phyloP scores from a whole-genome alignment of 2,888 invertebrate genomes.

The Ichneumoninae sp. region DNA sequence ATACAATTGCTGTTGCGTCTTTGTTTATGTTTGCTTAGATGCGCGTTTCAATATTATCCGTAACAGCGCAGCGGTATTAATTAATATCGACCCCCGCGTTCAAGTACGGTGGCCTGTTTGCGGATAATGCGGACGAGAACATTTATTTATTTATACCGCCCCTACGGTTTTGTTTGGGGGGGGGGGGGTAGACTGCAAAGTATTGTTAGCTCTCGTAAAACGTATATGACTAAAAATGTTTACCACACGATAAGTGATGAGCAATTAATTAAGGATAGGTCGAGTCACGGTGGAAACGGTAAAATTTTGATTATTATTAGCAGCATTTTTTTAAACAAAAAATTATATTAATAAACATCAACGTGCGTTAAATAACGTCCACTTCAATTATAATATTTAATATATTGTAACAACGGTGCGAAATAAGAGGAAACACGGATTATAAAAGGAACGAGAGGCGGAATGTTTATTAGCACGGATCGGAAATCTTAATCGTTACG shows the following conservation, averaged over 20 bases:
- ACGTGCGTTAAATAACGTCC: neutral
- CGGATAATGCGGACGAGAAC: slow-evolving; percentile 28
- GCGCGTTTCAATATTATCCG: slow-evolving; percentile 80
- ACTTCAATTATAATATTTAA: too few relatives aligned
- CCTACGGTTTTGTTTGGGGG: neutral
- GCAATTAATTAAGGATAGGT: neutral
- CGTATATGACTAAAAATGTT: slow-evolving; percentile 3
- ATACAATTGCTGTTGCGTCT: slow-evolving; percentile 70
- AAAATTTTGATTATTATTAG: neutral
- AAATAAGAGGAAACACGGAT: too few relatives aligned
- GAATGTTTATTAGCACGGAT: too few relatives aligned
- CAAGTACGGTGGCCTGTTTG: slow-evolving; percentile 18
- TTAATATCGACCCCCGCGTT: slow-evolving; percentile 72
- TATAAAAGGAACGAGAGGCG: too few relatives aligned
- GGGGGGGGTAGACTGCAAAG: neutral
- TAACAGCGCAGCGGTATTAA: slow-evolving; percentile 73
- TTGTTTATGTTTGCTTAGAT: slow-evolving; percentile 81
- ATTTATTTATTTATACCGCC: slow-evolving; percentile 14
- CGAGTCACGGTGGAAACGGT: neutral
- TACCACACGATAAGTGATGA: neutral
- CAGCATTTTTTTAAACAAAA: neutral
- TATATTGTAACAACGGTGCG: too few relatives aligned
- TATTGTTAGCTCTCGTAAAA: neutral
- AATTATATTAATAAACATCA: neutral
- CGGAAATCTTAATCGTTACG: too few relatives aligned